Evolutionary conservation across 2,113 vertebrate genomes (phyloP), one percentile per base, ranked within the genome.

Genomic region (Protobothrops mucrosquamatus): DNA sequence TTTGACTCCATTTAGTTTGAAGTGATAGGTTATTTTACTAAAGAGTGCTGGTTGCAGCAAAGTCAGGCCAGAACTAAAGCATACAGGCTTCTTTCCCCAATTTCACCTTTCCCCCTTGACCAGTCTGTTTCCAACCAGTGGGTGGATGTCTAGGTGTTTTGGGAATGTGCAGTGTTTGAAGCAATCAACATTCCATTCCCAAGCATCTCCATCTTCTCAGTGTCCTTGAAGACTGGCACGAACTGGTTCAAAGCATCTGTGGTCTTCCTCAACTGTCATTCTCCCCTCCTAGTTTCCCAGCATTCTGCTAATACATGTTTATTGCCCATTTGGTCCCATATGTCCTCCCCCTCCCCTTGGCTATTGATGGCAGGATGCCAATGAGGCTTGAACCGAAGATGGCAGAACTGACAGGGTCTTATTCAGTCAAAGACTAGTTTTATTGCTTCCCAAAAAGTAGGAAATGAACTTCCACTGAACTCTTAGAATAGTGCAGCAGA

Each of bases 381-480:
- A 69, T 69, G 61, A 69, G 26, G 11, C 26, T 64, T 69, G 11
- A n/a, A 4, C 29, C 4, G n/a, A 69, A 69, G 29, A 69, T n/a
- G 61, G 61, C 61, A 69, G 29, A 69, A 69, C 29, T 64, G 61
- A 64, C 61, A 64, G 26, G 61, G 54, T 88, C 94, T 96, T 94
- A 85, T 43, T 92, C 34, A 29, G 61, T 56, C 9, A 29, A 29
- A 92, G 81, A 0, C 8, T 94, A 69, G 93, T 95, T 86, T 95
- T 89, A 92, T 7, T 86, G 14, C 0, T 92, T 54, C n/a, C 93
- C 54, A 92, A 93, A 93, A 48, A 74, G 54, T 0, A 89, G 95
- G 39, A 61, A 48, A 93, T 94, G 39, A 94, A 91, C 48, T 92
- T 96, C 57, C 69, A 34, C 4, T 90, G 5, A 69, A 85, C 54